phyloP scores from a whole-genome alignment of 2,888 invertebrate genomes.

The Griposia aprilina region DNA sequence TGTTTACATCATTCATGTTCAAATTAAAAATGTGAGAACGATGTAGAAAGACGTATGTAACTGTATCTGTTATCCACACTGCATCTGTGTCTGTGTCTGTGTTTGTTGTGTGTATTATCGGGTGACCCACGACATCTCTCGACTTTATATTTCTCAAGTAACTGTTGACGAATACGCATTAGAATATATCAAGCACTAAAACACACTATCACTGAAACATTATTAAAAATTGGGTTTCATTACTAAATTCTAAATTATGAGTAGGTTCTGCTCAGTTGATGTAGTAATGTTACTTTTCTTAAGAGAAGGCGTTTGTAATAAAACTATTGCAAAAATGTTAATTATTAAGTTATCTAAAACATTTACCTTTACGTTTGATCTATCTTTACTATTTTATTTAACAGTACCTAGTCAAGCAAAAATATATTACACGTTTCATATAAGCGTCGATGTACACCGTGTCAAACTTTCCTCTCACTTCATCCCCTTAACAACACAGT shows the following conservation, averaged over 20 bases:
- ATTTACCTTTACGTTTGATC: not conserved
- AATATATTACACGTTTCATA: not conserved
- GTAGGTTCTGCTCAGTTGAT: not conserved
- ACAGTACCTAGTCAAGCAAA: not conserved
- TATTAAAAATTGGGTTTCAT: not conserved
- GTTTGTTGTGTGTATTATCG: no score
- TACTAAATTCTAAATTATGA: not conserved
- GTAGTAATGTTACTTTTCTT: not conserved
- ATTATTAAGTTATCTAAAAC: not conserved
- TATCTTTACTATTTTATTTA: not conserved
- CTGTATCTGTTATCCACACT: no score
- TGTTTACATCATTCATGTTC: no score
- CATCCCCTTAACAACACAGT: not conserved
- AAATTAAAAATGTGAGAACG: no score
- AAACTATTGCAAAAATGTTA: not conserved
- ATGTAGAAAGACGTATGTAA: no score
- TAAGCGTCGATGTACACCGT: slow-evolving; percentile 24
- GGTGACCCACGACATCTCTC: no score
- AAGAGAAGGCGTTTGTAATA: not conserved
- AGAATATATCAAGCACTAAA: not conserved
- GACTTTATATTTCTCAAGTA: no score
- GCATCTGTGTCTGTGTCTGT: no score
- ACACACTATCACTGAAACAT: not conserved
- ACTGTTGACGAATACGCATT: no score
- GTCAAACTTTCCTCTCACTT: not conserved